Evolutionary conservation across 2,888 invertebrate genomes (phyloP).

Genomic region (Acleris literana): DNA sequence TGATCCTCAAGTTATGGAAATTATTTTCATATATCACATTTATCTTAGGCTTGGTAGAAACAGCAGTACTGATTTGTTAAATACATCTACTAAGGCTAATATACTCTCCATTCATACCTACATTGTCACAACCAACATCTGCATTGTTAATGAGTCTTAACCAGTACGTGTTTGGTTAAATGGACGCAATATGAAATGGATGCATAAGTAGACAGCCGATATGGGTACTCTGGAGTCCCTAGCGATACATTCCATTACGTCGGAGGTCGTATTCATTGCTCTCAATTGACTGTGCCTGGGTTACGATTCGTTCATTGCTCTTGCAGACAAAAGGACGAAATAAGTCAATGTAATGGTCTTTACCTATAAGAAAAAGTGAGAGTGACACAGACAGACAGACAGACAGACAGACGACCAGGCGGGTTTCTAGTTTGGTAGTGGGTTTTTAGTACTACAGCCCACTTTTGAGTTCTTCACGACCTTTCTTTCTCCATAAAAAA

Average conservation of each 20-base stretch:
- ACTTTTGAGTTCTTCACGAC: too few relatives aligned
- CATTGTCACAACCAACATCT: conserved; percentile 14
- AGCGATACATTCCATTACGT: conserved; percentile 38
- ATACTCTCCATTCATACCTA: neutral
- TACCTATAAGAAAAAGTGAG: too few relatives aligned
- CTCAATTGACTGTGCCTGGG: conserved; percentile 64
- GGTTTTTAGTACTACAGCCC: too few relatives aligned
- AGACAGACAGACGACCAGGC: too few relatives aligned
- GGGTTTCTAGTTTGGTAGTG: too few relatives aligned
- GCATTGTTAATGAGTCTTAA: conserved; percentile 30
- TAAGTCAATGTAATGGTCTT: conserved; percentile 20
- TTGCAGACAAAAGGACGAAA: conserved; percentile 36
- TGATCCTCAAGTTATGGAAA: neutral
- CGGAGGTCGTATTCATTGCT: conserved; percentile 73
- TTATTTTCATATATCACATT: too few relatives aligned
- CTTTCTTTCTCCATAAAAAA: too few relatives aligned
- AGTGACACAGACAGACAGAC: too few relatives aligned
- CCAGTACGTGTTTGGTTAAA: conserved; percentile 1
- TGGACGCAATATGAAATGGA: conserved; percentile 21
- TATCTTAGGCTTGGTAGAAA: too few relatives aligned
- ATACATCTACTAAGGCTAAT: too few relatives aligned
- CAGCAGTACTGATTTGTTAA: too few relatives aligned
- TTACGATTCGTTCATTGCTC: conserved; percentile 53
- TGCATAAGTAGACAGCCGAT: conserved; percentile 29
- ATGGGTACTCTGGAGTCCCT: conserved; percentile 27